Evolutionary conservation across 1,140 invertebrate species (phyloP).

Genomic region (Bombus difficillimus): DNA sequence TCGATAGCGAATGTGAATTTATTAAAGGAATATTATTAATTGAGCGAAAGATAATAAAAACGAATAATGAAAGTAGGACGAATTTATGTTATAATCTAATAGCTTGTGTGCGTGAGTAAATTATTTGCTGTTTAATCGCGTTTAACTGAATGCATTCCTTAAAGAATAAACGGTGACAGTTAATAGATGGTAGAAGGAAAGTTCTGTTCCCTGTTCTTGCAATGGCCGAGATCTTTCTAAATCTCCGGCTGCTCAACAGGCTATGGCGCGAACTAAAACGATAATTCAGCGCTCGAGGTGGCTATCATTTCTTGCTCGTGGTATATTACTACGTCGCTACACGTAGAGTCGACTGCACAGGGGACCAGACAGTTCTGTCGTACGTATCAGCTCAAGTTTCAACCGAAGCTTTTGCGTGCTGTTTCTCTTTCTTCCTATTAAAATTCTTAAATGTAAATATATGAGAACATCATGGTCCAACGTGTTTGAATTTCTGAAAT

Average conservation of each 20-base stretch:
- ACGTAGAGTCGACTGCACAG: not conserved
- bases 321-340: not conserved
- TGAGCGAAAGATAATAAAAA: too few species aligned
- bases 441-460: not conserved
- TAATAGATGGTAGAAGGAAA: too few species aligned
- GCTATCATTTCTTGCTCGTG: not conserved
- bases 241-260: constrained; percentile 2
- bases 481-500: too few species aligned
- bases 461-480: not conserved
- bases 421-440: not conserved
- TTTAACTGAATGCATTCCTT: too few species aligned
- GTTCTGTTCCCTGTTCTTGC: not conserved
- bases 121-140: too few species aligned
- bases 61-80: too few species aligned
- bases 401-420: not conserved
- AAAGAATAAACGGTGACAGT: too few species aligned
- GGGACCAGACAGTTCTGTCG: not conserved
- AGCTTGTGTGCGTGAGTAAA: too few species aligned
- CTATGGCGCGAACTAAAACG: not conserved
- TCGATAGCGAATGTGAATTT: too few species aligned
- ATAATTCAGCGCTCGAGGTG: constrained; percentile 10
- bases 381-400: not conserved
- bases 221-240: not conserved
- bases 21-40: too few species aligned
- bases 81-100: too few species aligned